Evolutionary conservation across 2,888 invertebrate genomes (phyloP).

Genomic region (Mactromeris polynyma): DNA sequence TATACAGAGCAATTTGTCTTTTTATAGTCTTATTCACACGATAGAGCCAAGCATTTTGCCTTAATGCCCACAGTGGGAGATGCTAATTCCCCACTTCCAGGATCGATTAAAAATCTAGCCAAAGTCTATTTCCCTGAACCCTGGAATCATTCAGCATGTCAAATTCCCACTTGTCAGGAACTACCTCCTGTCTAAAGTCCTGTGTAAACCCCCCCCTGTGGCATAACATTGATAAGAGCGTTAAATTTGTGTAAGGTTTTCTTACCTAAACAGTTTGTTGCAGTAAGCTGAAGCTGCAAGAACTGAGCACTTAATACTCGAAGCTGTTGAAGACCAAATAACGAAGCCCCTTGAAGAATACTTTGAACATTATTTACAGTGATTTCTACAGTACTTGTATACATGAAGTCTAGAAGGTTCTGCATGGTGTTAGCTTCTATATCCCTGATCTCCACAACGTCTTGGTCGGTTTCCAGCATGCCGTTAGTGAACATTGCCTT

Average conservation of each 20-base stretch:
- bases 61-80: no score
- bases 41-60: no score
- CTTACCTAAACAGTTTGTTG: constrained; percentile 85
- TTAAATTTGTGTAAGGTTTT: neutral
- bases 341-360: constrained; percentile 84
- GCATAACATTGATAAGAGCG: no score
- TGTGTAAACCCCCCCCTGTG: no score
- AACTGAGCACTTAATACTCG: constrained; percentile 84
- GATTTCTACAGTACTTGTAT: constrained; percentile 84
- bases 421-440: constrained; percentile 84
- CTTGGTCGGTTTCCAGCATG: constrained; percentile 84
- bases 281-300: constrained; percentile 84
- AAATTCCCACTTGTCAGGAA: no score
- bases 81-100: no score
- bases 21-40: no score
- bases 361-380: constrained; percentile 85
- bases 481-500: constrained; percentile 87
- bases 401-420: constrained; percentile 85
- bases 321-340: constrained; percentile 82
- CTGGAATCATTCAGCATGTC: no score
- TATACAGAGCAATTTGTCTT: no score
- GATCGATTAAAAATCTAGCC: no score
- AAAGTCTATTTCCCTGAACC: no score
- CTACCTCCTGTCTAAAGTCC: no score
- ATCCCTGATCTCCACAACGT: constrained; percentile 82